Conservation (phyloP, 2,797 vertebrate genomes). For the Enteromius anoplus region DNA sequence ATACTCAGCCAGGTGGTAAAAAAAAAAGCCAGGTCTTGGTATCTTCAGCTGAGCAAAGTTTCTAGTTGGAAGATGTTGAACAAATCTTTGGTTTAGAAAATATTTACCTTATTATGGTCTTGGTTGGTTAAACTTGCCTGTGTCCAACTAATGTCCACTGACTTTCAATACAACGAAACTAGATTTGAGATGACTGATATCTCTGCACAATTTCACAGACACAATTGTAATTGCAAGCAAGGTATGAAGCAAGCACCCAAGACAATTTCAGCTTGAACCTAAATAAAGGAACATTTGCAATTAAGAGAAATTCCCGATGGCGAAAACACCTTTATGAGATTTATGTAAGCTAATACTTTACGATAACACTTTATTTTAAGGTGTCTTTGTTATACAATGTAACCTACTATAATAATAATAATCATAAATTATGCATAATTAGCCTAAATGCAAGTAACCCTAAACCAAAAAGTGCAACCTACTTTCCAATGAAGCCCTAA, state of each 20-base stretch:
- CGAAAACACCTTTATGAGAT: not conserved
- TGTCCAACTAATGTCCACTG: not conserved
- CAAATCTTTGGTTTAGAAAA: conserved; percentile 16
- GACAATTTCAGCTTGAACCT: not conserved
- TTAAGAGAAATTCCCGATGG: not conserved
- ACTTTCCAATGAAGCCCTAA: not conserved
- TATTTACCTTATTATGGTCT: not conserved
- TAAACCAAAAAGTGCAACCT: not conserved
- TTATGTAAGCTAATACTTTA: not conserved
- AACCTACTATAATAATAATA: no score
- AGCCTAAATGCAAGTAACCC: not conserved
- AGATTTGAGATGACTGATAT: not conserved
- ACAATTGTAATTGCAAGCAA: no score
- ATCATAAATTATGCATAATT: not conserved
- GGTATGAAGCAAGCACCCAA: no score
- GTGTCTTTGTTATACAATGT: no score
- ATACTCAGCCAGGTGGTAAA: not conserved
- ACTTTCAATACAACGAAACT: not conserved
- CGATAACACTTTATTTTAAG: no score
- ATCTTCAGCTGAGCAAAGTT: conserved; percentile 12
- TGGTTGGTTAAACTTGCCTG: not conserved
- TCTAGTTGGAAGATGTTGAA: not conserved
- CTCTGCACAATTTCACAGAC: not conserved
- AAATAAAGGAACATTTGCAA: no score
- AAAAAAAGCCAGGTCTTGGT: not conserved